Evolutionary conservation across 1,140 invertebrate genomes (phyloP).

Genomic region (Sarcophaga bullata): DNA sequence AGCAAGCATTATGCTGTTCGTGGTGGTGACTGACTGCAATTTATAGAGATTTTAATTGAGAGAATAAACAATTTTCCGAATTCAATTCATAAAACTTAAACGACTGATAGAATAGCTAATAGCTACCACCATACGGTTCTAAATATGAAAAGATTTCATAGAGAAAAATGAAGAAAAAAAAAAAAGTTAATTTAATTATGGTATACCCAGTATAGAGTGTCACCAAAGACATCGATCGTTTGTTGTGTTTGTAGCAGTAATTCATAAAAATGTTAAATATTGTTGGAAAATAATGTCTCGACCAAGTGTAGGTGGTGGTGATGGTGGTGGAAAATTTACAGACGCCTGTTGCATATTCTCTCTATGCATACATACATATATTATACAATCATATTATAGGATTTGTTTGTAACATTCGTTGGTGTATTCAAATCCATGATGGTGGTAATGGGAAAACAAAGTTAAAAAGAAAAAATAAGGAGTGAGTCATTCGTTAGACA

Average conservation of each 20-base stretch:
- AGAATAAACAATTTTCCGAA: neutral
- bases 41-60: constrained; percentile 3
- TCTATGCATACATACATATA: neutral
- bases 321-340: constrained; percentile 1
- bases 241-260: neutral
- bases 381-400: neutral
- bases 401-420: constrained; percentile 1
- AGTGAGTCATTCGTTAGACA: constrained; percentile 32
- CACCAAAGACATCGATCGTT: neutral
- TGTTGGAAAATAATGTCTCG: constrained; percentile 1
- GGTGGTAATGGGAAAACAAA: neutral
- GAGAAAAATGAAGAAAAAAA: no score
- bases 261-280: constrained; percentile 35
- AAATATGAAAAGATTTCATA: no score
- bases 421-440: constrained; percentile 27
- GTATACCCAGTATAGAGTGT: neutral
- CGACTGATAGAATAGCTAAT: neutral
- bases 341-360: constrained; percentile 13
- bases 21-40: neutral
- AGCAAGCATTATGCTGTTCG: neutral
- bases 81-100: neutral
- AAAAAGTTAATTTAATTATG: no score
- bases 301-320: constrained; percentile 18
- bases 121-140: neutral
- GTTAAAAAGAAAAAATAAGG: neutral